A percentile compares a stretch with the other conserved stretches of the same genome.
phyloP scores from a whole-genome alignment of 2,113 vertebrate species.

The Speoplatyrhinus poulsoni region DNA sequence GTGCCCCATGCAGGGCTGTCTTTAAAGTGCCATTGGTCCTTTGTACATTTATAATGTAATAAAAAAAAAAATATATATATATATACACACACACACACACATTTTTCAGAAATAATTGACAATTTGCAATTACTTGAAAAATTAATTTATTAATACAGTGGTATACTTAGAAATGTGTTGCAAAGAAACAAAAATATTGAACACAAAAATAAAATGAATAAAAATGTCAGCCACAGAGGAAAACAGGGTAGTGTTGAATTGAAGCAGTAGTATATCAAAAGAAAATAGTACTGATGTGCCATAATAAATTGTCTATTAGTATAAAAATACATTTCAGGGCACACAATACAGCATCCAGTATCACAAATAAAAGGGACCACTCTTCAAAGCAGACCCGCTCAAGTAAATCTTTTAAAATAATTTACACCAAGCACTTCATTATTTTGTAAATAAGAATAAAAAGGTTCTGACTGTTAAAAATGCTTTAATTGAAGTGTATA shows the following conservation, averaged over 20 bases:
- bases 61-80: slow-evolving; percentile 13
- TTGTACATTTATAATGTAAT: too few species aligned
- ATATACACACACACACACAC: background rate
- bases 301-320: slow-evolving; percentile 99
- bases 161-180: slow-evolving; percentile 96
- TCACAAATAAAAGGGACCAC: slow-evolving; percentile 96
- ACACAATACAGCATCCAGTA: slow-evolving; percentile 96
- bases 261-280: slow-evolving; percentile 97
- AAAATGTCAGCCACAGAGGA: slow-evolving; percentile 86
- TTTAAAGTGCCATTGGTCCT: too few species aligned
- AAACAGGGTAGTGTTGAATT: slow-evolving; percentile 86
- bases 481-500: slow-evolving; percentile 85
- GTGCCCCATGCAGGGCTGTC: too few species aligned
- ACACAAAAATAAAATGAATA: slow-evolving; percentile 79
- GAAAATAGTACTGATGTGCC: slow-evolving; percentile 95
- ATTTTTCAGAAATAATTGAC: background rate
- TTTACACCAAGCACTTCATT: slow-evolving; percentile 92
- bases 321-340: slow-evolving; percentile 99
- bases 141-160: slow-evolving; percentile 95
- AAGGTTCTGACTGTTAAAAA: slow-evolving; percentile 98
- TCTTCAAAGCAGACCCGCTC: slow-evolving; percentile 84
- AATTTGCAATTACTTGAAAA: slow-evolving; percentile 87
- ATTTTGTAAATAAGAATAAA: slow-evolving; percentile 86
- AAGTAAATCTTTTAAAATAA: slow-evolving; percentile 89
- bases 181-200: slow-evolving; percentile 59